Base-by-base conservation (phyloP, 2,888 invertebrate species). In the Spodoptera picta region DNA sequence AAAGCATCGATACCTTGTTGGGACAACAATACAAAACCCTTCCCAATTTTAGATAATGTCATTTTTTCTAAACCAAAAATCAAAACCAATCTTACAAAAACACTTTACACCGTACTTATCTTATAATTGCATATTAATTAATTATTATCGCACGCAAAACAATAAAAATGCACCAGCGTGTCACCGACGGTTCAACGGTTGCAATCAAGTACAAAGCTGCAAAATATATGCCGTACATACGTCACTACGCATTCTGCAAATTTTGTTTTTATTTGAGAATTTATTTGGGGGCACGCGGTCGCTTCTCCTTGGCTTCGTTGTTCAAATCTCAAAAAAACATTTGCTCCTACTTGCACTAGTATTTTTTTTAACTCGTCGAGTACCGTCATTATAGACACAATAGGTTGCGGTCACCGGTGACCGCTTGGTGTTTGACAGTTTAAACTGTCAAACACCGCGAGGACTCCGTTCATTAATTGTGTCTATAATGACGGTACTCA, bases 131-230 rank as follows among this genome's bases (percentile, higher is more conserved):
- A 42, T 11, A 62, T 44, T 36, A 19, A 9, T n/a, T 11, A 54
- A 43, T 65, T 50, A 60, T 65, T 77, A 85, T 83, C 75, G 84
- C 87, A 86, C 89, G 93, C 94, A 94, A 91, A 92, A 89, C 78
- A 91, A 91, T 90, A 83, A 91, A 90, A 92, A 93, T 90, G 93
- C 93, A 89, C 87, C 83, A 90, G 88, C 87, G 77, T 76, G 82
- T 66, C 65, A 73, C 79, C 73, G 56, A 73, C 77, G 65, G 73
- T 83, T 84, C 73, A 53, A 73, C 77, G 65, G 73, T 83, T 84
- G 89, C 89, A 84, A 87, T 90, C 64, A 90, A 86, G 91, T 88
- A 90, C 82, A 86, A 93, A 93, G 93, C 94, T 87, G 92, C 94
- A 94, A 93, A 93, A 89, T 81, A 93, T 92, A 90, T 86, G 88